These are phyloP conservation scores for Glandiceps talaboti DNA, from an alignment of 53 echinoderm and acorn worm genomes.

Conservation along the genomic window DNA sequence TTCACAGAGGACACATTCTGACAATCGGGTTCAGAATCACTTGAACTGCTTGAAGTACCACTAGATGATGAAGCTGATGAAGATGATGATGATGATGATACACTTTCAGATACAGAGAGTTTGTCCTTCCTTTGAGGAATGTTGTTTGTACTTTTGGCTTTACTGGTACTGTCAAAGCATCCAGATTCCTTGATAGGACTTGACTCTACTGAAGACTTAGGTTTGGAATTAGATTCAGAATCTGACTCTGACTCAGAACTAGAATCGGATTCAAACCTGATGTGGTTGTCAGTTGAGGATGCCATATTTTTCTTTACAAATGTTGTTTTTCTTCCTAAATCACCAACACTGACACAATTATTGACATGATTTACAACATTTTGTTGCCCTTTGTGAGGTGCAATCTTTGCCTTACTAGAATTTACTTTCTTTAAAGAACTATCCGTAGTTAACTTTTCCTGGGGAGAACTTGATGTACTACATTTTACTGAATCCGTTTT, in stretches of 20 bases:
- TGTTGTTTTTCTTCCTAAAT: too few species aligned
- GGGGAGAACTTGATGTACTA: too few species aligned
- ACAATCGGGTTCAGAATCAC: background rate
- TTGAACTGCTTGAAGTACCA: background rate
- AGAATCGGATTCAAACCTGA: conserved; percentile 34
- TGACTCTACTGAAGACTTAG: too few species aligned
- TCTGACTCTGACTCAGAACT: conserved; percentile 9
- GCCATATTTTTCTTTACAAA: conserved; percentile 9
- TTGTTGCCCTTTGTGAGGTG: too few species aligned
- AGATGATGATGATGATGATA: background rate
- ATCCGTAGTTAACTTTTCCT: too few species aligned
- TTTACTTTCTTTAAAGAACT: too few species aligned
- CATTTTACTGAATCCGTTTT: too few species aligned
- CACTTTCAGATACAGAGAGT: background rate
- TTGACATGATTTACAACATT: too few species aligned
- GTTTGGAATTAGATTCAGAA: background rate
- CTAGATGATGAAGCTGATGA: background rate
- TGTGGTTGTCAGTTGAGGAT: conserved; percentile 16
- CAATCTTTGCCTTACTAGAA: too few species aligned
- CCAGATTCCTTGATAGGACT: background rate
- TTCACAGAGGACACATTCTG: too few species aligned
- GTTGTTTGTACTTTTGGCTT: background rate
- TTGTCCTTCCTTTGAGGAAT: background rate
- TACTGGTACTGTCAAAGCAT: background rate
- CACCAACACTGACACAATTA: too few species aligned